Evolutionary conservation across 2,113 vertebrate genomes (phyloP).

Genomic region (Aplodontia rufa): DNA sequence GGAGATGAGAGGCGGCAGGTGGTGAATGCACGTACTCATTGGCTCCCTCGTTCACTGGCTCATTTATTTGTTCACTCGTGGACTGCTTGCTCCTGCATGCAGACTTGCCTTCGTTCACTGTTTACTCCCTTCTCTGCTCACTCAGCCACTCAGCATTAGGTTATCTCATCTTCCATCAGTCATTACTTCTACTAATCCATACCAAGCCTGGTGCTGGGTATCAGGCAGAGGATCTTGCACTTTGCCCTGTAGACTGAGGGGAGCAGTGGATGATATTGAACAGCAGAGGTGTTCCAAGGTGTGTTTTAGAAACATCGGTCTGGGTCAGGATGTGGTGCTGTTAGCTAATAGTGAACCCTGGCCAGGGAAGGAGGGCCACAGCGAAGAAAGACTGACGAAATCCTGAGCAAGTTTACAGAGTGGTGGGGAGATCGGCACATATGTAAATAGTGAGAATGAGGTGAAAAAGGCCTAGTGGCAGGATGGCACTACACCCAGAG

Average conservation of each 20-base stretch:
- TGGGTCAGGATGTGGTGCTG: neutral
- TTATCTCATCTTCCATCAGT: neutral
- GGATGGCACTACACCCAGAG: neutral
- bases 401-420: neutral
- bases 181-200: neutral
- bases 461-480: neutral
- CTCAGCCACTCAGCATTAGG: neutral
- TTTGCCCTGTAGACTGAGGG: constrained; percentile 5
- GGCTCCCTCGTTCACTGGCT: neutral
- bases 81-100: neutral
- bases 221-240: neutral
- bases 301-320: neutral
- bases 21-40: neutral
- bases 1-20: neutral
- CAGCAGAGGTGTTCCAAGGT: neutral
- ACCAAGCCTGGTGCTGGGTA: neutral
- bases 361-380: neutral
- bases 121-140: constrained; percentile 11
- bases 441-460: neutral
- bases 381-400: neutral
- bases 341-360: neutral
- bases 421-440: neutral
- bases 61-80: neutral
- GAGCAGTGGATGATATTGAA: neutral
- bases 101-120: neutral